Evolutionary conservation across 2,888 invertebrate species (phyloP).

Genomic region (Eilema sororculum): DNA sequence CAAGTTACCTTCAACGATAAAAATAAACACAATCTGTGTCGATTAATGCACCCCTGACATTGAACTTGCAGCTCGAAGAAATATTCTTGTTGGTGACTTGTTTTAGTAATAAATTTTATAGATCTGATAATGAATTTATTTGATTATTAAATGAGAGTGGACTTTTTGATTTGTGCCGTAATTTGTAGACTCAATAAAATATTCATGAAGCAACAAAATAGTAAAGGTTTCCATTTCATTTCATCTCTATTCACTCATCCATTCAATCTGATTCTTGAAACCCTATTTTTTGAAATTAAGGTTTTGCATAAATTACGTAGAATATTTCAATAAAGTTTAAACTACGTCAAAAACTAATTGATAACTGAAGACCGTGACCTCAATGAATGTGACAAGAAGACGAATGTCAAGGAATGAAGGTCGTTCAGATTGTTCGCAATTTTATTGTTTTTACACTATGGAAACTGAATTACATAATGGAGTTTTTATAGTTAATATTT

Average conservation of each 20-base stretch:
- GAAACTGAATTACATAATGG: not conserved
- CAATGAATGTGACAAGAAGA: conserved; percentile 27
- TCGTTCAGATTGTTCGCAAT: conserved; percentile 11
- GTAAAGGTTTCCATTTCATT: not conserved
- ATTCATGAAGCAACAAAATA: not conserved
- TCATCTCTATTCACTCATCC: not conserved
- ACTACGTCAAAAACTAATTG: not conserved
- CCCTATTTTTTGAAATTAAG: too few relatives aligned
- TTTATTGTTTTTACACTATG: not conserved
- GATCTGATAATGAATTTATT: not conserved
- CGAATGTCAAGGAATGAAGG: conserved; percentile 34
- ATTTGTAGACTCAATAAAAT: not conserved
- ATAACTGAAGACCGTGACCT: conserved; percentile 47
- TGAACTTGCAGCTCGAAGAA: conserved; percentile 61
- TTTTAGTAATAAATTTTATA: not conserved
- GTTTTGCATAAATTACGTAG: not conserved
- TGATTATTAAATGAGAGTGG: not conserved
- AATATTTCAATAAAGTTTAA: not conserved
- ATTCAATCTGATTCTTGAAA: not conserved
- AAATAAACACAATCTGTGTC: conserved; percentile 40
- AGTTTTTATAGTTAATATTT: not conserved
- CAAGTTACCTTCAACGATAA: conserved; percentile 52
- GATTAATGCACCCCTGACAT: conserved; percentile 43
- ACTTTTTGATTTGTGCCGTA: not conserved
- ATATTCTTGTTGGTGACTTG: conserved; percentile 23